A percentile compares a stretch with the other conserved stretches of the same genome.
phyloP scores from a whole-genome alignment of 1,140 invertebrate species.

The Drosophila oshimai region DNA sequence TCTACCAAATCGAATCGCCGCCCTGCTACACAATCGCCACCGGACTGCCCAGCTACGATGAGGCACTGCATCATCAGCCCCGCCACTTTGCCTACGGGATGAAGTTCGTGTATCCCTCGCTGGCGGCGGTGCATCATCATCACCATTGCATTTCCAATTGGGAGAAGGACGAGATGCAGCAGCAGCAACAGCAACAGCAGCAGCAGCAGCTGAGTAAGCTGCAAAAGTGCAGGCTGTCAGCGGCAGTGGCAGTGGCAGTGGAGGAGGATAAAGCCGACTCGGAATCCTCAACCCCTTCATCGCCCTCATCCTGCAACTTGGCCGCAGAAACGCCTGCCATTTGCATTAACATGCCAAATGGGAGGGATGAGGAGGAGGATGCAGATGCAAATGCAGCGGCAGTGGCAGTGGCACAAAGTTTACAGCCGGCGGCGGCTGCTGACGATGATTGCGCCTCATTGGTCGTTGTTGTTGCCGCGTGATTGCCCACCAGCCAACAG shows the following conservation, averaged over 20 bases:
- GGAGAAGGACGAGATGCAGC: constrained; percentile 71
- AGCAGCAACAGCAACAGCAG: constrained; percentile 20
- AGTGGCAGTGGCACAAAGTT: constrained; percentile 44
- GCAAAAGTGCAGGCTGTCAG: constrained; percentile 79
- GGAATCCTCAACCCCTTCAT: background rate
- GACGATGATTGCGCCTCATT: constrained; percentile 75
- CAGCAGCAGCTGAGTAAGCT: constrained; percentile 42
- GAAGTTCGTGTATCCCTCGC: constrained; percentile 78
- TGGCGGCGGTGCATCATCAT: constrained; percentile 80
- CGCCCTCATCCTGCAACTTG: constrained; percentile 10
- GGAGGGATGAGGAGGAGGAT: constrained; percentile 10
- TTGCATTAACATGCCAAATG: constrained; percentile 76
- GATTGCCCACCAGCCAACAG: constrained; percentile 68
- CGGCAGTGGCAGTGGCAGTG: constrained; percentile 48
- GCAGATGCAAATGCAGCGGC: constrained; percentile 12
- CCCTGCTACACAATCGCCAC: constrained; percentile 86
- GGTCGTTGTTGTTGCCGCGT: constrained; percentile 76
- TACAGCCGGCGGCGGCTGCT: constrained; percentile 67
- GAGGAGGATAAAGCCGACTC: constrained; percentile 36
- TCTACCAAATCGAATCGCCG: constrained; percentile 83
- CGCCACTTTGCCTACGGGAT: constrained; percentile 80
- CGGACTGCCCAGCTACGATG: constrained; percentile 85
- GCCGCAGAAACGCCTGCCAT: constrained; percentile 57
- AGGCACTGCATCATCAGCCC: constrained; percentile 83
- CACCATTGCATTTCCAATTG: constrained; percentile 67